phyloP scores from a whole-genome alignment of 2,888 invertebrate species.

The Caenorhabditis sinica region DNA sequence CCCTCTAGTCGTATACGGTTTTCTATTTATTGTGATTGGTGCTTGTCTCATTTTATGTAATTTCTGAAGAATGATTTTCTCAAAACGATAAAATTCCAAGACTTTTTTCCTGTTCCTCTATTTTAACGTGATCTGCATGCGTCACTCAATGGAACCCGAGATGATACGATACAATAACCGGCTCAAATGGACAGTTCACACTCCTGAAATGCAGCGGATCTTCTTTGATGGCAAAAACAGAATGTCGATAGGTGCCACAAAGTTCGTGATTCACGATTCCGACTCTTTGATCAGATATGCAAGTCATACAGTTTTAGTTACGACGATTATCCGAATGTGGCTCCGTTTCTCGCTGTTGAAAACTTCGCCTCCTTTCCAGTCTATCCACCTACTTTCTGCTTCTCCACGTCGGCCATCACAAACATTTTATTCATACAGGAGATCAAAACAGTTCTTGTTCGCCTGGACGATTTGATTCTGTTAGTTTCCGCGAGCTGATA shows the following conservation, averaged over 20 bases:
- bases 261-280: not conserved
- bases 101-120: not conserved
- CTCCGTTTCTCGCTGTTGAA: conserved; percentile 54
- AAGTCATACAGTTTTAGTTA: too few species aligned
- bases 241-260: not conserved
- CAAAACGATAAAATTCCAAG: not conserved
- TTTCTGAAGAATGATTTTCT: not conserved
- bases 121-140: conserved; percentile 30
- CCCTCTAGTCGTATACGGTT: conserved; percentile 5
- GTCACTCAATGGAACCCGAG: not conserved
- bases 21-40: conserved; percentile 3
- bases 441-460: conserved; percentile 13
- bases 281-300: not conserved
- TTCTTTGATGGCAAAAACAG: conserved; percentile 13
- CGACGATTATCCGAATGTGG: conserved; percentile 57
- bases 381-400: conserved; percentile 41
- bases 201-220: conserved; percentile 31
- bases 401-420: conserved; percentile 20
- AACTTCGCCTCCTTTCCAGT: conserved; percentile 48
- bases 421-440: conserved; percentile 43
- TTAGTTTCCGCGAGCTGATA: not conserved
- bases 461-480: conserved; percentile 55
- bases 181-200: not conserved
- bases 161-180: not conserved
- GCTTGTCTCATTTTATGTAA: not conserved